phyloP scores from a whole-genome alignment of 2,888 invertebrate species.

The Aphodius sticticus region DNA sequence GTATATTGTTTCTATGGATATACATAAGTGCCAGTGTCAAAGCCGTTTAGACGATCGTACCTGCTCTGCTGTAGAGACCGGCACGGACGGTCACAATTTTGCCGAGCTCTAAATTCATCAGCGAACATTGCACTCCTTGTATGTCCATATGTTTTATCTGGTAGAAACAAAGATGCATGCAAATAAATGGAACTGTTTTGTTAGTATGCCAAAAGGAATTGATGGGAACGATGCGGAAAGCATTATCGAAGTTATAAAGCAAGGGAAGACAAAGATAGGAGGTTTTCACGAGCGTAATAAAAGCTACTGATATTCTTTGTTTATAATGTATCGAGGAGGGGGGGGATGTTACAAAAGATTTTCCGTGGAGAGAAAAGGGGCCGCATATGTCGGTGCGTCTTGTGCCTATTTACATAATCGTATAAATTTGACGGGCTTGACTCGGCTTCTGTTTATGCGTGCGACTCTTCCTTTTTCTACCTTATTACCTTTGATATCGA shows the following conservation, averaged over 20 bases:
- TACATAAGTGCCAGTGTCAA: too few relatives aligned
- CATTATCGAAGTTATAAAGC: background rate
- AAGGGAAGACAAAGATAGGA: background rate
- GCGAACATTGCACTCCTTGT: too few relatives aligned
- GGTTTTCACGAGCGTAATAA: conserved; percentile 17
- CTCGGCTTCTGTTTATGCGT: conserved; percentile 9
- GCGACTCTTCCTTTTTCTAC: conserved; percentile 17
- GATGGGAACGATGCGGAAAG: background rate
- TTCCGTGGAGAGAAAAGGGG: conserved; percentile 8
- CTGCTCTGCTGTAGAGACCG: too few relatives aligned
- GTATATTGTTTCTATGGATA: too few relatives aligned
- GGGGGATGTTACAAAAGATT: background rate
- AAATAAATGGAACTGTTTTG: background rate
- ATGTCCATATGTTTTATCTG: background rate
- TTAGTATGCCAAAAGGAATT: background rate
- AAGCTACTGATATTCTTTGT: conserved; percentile 24
- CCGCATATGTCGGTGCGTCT: conserved; percentile 14
- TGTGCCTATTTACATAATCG: conserved; percentile 22
- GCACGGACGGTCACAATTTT: too few relatives aligned
- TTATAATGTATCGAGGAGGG: conserved; percentile 22
- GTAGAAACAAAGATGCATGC: background rate
- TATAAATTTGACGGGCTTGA: conserved; percentile 19
- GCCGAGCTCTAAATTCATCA: too few relatives aligned
- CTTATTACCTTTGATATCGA: conserved; percentile 25
- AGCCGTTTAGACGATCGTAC: too few relatives aligned